These are phyloP conservation scores for Oreochromis tanganicae DNA, from an alignment of 2,113 vertebrate genomes.

Conservation along the genomic window DNA sequence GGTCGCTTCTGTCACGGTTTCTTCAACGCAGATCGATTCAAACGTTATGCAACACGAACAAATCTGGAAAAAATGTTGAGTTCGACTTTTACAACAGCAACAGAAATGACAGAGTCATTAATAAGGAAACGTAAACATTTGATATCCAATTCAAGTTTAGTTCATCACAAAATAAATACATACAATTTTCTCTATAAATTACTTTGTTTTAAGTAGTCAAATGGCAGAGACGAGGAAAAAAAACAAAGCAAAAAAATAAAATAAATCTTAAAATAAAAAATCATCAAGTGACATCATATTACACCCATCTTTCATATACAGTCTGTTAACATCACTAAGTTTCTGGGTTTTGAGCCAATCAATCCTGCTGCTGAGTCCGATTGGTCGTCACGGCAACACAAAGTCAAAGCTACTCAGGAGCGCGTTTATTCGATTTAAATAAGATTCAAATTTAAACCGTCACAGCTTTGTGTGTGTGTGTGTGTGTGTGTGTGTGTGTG, in stretches of 20 bases:
- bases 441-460: background rate
- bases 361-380: background rate
- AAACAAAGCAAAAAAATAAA: background rate
- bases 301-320: background rate
- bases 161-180: no score
- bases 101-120: background rate
- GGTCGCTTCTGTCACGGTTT: background rate
- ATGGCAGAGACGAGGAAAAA: background rate
- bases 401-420: background rate
- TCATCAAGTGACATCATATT: no score
- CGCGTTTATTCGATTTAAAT: background rate
- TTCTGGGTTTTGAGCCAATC: background rate
- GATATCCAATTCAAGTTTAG: no score
- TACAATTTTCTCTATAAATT: no score
- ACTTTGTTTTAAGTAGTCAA: background rate
- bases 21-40: background rate
- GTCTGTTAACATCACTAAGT: background rate
- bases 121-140: no score
- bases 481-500: accelerated
- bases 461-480: no score
- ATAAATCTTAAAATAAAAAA: no score
- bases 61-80: background rate
- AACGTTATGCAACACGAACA: background rate
- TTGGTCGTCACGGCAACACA: background rate
- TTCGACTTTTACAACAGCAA: accelerated